Evolutionary conservation across 2,113 vertebrate species (phyloP), one percentile per base, ranked within the genome.

Genomic region (Chaetodon auriga): DNA sequence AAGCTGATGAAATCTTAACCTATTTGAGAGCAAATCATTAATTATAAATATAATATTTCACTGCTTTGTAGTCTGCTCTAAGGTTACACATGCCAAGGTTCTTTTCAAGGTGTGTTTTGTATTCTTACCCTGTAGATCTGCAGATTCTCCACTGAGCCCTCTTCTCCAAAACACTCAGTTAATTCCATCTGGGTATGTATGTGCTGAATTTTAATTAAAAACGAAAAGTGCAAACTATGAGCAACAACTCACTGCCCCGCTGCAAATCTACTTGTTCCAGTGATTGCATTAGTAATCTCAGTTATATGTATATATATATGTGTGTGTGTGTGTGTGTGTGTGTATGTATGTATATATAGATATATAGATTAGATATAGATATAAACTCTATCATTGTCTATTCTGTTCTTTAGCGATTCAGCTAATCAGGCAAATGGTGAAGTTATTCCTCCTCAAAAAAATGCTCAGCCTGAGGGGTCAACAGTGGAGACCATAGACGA

Each of bases 91-190:
- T 64, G 18, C 21, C 9, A 82, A 53, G 60, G 14, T 57, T 77
- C n/a, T 51, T 55, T 55, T 41, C 35, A 41, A 75, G 9, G 25
- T 76, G 14, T 48, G 21, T 62, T 70, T 85, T 5, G 81, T 72
- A 48, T 70, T 85, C 8, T 41, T 61, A 41, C n/a, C 49, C 36
- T 68, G 36, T 64, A 89, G 89, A 88, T 81, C 71, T 81, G 35
- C 30, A 51, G 63, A 68, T 53, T n/a, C 68, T 69, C 55, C 72
- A 35, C 19, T 4, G 23, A 81, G 49, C 35, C 11, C 69, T 68
- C 19, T 63, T 49, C 68, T 14, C 16, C 19, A 68, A 64, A 66
- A 45, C 7, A 41, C 58, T 57, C 1, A 71, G 13, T 45, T 51
- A 10, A 0, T 4, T 81, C 23, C 45, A 63, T 55, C 71, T 78